Evolutionary conservation across 2,113 vertebrate genomes (phyloP), one percentile per base, ranked within the genome.

Genomic region (Nannobrachium achirus): DNA sequence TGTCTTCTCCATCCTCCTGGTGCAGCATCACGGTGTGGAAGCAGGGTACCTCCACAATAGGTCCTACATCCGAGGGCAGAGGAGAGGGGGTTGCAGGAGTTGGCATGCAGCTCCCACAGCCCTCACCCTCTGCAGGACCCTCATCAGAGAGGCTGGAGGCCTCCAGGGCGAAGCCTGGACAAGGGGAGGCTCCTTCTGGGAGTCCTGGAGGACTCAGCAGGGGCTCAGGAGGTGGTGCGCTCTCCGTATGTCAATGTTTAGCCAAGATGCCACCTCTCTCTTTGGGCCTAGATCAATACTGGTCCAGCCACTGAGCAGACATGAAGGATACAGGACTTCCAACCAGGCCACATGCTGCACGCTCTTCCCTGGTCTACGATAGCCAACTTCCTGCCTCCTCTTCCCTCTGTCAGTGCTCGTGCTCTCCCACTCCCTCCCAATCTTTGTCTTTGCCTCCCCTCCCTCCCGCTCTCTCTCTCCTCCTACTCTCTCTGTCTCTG

Each of bases 81-180:
- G 62, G 66, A 48, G 52, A 79, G 71, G 63, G 45, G 25, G 25
- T 33, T 45, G 61, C 79, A 52, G 73, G 25, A 46, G 82, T 71
- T 79, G 81, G 57, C 13, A 73, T 48, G 80, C 76, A 75, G 79
- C 76, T 84, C 66, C 80, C 81, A 59, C 86, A 88, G 77, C 87
- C 79, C 65, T 81, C 85, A 71, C 72, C 89, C 82, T 90, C 89
- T 10, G 56, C 80, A 69, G 81, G 75, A 74, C 80, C 84, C 79
- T 79, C 82, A 14, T 79, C 82, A 14, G 38, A 5, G 18, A 85
- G 77, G 83, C 82, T 84, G 78, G 69, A 80, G 83, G 74, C 87
- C 81, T 92, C 91, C 92, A 92, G 89, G 69, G 79, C 67, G 79
- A 87, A 63, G 74, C 84, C 70, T 69, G 72, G 68, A 42, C 49